phyloP scores from a whole-genome alignment of 1,140 invertebrate genomes.

The Lasioglossum baleicum region DNA sequence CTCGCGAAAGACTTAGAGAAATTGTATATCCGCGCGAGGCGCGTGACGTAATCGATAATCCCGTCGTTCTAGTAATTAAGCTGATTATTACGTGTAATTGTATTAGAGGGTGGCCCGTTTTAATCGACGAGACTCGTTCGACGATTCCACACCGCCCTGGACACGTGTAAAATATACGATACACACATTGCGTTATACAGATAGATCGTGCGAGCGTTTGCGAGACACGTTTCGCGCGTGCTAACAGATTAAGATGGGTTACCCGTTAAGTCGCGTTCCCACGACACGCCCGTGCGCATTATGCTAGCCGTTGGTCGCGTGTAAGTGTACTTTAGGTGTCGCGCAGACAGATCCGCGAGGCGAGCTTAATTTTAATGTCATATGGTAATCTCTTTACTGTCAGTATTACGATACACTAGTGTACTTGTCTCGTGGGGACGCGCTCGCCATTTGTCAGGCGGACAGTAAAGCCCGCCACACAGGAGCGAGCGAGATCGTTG shows the following conservation, averaged over 20 bases:
- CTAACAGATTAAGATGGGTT: background rate
- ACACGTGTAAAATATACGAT: background rate
- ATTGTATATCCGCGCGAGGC: slow-evolving; percentile 18
- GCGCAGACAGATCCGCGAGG: slow-evolving; percentile 12
- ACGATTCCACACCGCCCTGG: background rate
- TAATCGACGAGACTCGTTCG: background rate
- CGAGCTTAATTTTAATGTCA: slow-evolving; percentile 63
- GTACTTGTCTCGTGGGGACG: slow-evolving; percentile 70
- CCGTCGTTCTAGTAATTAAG: slow-evolving; percentile 18
- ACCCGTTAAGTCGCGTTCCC: background rate
- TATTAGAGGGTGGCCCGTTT: slow-evolving; percentile 11
- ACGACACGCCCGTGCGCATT: background rate
- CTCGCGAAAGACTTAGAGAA: slow-evolving; percentile 11
- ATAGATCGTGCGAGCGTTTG: too few species aligned
- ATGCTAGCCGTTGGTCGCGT: slow-evolving; percentile 12
- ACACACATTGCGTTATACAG: too few species aligned
- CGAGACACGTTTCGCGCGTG: background rate
- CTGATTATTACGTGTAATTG: slow-evolving; percentile 37
- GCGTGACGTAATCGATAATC: slow-evolving; percentile 14
- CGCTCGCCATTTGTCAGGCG: slow-evolving; percentile 25
- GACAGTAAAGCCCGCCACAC: too few species aligned
- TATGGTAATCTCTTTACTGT: slow-evolving; percentile 77
- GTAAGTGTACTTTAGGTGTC: slow-evolving; percentile 23
- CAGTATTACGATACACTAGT: slow-evolving; percentile 78
- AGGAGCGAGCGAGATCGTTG: slow-evolving; percentile 38